A percentile compares a stretch with the other conserved stretches of the same genome.
Evolutionary conservation across 2,888 invertebrate species (phyloP).

Genomic region (Autographa gamma): DNA sequence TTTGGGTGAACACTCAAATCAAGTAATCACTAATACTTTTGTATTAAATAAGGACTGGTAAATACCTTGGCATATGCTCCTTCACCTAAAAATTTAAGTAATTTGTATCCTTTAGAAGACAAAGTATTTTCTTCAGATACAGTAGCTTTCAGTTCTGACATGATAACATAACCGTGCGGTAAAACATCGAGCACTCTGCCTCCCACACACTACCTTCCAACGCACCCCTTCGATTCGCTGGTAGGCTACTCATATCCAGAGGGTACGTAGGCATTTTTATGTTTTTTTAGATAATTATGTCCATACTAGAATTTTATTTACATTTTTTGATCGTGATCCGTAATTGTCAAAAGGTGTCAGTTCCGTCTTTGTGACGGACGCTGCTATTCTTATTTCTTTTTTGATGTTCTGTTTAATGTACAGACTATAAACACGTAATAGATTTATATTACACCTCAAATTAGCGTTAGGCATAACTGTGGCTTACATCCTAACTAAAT

Average conservation of each 20-base stretch:
- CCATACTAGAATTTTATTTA: slow-evolving; percentile 57
- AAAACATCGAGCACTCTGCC: slow-evolving; percentile 64
- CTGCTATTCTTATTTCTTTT: slow-evolving; percentile 9
- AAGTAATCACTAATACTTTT: not conserved
- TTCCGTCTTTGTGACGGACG: slow-evolving; percentile 44
- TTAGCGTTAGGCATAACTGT: not conserved
- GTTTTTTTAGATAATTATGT: slow-evolving; percentile 35
- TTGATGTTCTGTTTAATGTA: not conserved
- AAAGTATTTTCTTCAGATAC: slow-evolving; percentile 85
- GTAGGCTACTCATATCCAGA: slow-evolving; percentile 63
- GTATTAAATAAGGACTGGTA: not conserved
- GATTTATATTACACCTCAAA: not conserved
- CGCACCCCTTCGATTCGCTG: slow-evolving; percentile 58
- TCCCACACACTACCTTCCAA: slow-evolving; percentile 59
- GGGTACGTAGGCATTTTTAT: slow-evolving; percentile 77
- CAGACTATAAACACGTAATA: not conserved
- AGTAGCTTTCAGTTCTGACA: slow-evolving; percentile 83
- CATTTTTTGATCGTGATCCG: slow-evolving; percentile 65
- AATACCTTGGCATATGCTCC: slow-evolving; percentile 94
- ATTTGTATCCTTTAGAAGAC: slow-evolving; percentile 89
- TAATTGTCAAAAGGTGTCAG: slow-evolving; percentile 43
- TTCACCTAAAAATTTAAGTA: slow-evolving; percentile 91
- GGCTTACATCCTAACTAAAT: too few relatives aligned
- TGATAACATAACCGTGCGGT: slow-evolving; percentile 73
- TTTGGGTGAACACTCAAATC: not conserved